Evolutionary conservation across 2,888 invertebrate species (phyloP).

Genomic region (Xestobium rufovillosum): DNA sequence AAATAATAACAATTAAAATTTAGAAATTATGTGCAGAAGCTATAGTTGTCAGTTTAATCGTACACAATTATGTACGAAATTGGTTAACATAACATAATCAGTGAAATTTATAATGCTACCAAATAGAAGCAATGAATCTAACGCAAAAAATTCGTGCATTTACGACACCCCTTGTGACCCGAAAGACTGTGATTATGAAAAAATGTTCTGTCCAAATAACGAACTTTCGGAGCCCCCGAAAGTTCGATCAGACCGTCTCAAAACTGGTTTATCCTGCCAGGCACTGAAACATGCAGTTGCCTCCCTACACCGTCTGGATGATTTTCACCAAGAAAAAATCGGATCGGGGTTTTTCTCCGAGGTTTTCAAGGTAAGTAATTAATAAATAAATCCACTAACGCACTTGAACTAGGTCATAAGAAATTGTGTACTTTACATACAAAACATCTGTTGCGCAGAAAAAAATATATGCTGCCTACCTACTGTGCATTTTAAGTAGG

Average conservation of each 20-base stretch:
- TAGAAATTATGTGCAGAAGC: conserved; percentile 1
- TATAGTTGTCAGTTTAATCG: conserved; percentile 21
- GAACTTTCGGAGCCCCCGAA: conserved; percentile 40
- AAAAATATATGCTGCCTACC: neutral
- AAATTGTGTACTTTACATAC: conserved; percentile 2
- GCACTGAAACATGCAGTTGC: conserved; percentile 88
- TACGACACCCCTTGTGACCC: conserved; percentile 43
- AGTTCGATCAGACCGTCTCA: conserved; percentile 46
- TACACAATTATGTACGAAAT: conserved; percentile 42
- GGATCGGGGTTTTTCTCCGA: conserved; percentile 96
- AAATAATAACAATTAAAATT: too few relatives aligned
- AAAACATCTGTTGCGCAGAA: conserved; percentile 6
- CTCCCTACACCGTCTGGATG: conserved; percentile 85
- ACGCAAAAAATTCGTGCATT: conserved; percentile 36
- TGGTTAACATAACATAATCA: conserved; percentile 40
- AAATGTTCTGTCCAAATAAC: conserved; percentile 40
- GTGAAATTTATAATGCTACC: conserved; percentile 33
- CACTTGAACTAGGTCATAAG: neutral
- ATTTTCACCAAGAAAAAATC: conserved; percentile 88
- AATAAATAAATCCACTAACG: neutral
- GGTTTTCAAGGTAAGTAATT: conserved; percentile 83
- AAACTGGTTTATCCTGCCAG: conserved; percentile 75
- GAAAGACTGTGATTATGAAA: conserved; percentile 38
- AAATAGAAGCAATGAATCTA: conserved; percentile 30
- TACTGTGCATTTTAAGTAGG: too few relatives aligned